Percentiles rank a stretch among this genome's conserved stretches.
Conservation (phyloP, 1,140 invertebrate species). For the Cyclina sinensis region DNA sequence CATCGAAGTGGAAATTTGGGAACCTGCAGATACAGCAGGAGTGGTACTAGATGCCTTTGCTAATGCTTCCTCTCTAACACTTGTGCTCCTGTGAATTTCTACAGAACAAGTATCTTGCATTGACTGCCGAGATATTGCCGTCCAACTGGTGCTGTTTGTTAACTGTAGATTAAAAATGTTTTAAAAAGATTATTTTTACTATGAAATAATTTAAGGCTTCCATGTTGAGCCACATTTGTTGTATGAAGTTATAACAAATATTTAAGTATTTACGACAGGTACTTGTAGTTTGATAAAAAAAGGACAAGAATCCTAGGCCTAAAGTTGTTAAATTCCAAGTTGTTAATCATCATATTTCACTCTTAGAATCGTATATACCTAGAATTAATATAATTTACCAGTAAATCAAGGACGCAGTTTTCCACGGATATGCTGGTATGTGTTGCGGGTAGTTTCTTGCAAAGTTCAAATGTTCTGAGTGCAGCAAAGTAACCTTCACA, state of each 20-base stretch:
- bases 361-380: too few species aligned
- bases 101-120: slow-evolving; percentile 8
- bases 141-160: neutral
- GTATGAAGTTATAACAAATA: too few species aligned
- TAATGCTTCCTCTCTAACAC: neutral
- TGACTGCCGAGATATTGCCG: neutral
- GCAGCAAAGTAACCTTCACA: neutral
- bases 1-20: neutral
- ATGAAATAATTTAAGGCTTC: too few species aligned
- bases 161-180: neutral
- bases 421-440: slow-evolving; percentile 21
- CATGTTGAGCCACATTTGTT: too few species aligned
- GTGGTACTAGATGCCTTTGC: neutral
- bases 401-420: neutral
- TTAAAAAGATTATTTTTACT: too few species aligned
- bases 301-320: too few species aligned
- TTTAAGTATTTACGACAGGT: too few species aligned
- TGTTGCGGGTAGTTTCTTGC: neutral
- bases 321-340: too few species aligned
- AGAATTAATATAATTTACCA: neutral
- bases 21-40: too few species aligned
- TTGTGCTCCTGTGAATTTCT: slow-evolving; percentile 9
- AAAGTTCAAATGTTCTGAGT: neutral
- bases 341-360: too few species aligned
- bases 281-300: too few species aligned